phyloP scores from a whole-genome alignment of 1,140 invertebrate genomes.

The Centruroides sculpturatus region DNA sequence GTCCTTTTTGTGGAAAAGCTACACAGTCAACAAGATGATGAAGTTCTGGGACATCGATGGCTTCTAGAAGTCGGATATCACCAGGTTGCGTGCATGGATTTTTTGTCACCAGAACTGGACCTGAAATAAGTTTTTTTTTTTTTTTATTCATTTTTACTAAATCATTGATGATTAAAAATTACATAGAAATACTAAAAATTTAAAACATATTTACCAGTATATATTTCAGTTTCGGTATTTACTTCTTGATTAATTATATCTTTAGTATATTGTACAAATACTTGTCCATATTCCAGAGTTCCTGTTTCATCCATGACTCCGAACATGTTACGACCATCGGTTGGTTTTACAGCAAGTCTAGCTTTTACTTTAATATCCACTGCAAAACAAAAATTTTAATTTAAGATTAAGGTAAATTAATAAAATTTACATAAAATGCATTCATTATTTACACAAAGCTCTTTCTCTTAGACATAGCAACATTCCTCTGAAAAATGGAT shows the following conservation, averaged over 20 bases:
- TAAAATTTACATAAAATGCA: not conserved
- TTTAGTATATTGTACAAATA: slow-evolving; percentile 14
- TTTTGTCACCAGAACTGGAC: too few relatives aligned
- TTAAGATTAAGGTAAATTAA: too few relatives aligned
- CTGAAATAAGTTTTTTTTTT: too few relatives aligned
- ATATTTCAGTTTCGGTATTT: slow-evolving; percentile 1
- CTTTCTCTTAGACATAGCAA: slow-evolving; percentile 7
- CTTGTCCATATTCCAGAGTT: slow-evolving; percentile 6
- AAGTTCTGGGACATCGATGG: too few relatives aligned
- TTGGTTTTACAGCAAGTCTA: slow-evolving; percentile 23
- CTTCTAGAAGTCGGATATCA: too few relatives aligned
- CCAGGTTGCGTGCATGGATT: too few relatives aligned
- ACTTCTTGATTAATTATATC: slow-evolving; percentile 13
- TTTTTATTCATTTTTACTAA: too few relatives aligned
- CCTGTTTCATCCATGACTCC: slow-evolving; percentile 15
- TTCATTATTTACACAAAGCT: slow-evolving; percentile 3
- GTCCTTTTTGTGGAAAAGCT: too few relatives aligned
- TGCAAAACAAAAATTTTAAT: not conserved
- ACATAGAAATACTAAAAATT: too few relatives aligned
- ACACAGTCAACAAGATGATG: too few relatives aligned
- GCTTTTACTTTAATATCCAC: slow-evolving; percentile 17
- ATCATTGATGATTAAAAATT: too few relatives aligned
- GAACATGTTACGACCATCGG: slow-evolving; percentile 13
- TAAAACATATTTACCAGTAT: slow-evolving; percentile 1
- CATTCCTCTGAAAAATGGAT: slow-evolving; percentile 16